Evolutionary conservation across 1,140 invertebrate genomes (phyloP), one percentile per base, ranked within the genome.

Genomic region (Drosophila ficusphila): DNA sequence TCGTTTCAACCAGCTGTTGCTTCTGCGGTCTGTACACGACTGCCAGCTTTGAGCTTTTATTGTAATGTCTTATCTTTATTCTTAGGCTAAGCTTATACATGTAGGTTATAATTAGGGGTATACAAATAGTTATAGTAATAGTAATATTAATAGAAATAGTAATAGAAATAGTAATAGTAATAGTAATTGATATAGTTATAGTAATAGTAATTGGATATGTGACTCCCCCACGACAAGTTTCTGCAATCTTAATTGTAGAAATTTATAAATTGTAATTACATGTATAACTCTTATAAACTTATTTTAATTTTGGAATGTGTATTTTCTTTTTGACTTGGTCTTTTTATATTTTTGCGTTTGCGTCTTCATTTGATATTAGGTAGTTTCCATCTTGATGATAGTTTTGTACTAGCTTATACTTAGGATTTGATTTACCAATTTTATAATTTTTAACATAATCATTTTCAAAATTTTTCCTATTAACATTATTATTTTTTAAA

Each of bases 361-460:
- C 12, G 12, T 12, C 12, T 12, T 34, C 33, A 5, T 34, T 34
- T 34, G 33, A 34, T 52, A 52, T 25, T 27, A 52, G 34, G 23
- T 52, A 52, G 6, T 39, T 53, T 53, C 23, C 34, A 29, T 29
- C 11, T 29, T 27, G 34, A 53, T 53, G 51, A 7, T 27, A 53
- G 34, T 39, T 53, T 53, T 53, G 51, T 27, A 3, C 4, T 51
- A 36, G 33, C 19, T 49, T 49, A 49, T 49, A 34, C 18, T 49
- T 33, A 33, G 11, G 31, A 33, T 33, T 33, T 33, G n/a, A 33
- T 18, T 52, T 52, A 23, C 33, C 33, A 9, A 38, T 14, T 52
- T 53, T 27, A n/a, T 12, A 9, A 34, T 51, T 47, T 29, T 47
- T 29, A 6, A 47, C 12, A 18, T 29, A 47, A 1, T 46, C 25